Base-by-base conservation (phyloP, 2,888 invertebrate genomes). In the Byasa hedistus region DNA sequence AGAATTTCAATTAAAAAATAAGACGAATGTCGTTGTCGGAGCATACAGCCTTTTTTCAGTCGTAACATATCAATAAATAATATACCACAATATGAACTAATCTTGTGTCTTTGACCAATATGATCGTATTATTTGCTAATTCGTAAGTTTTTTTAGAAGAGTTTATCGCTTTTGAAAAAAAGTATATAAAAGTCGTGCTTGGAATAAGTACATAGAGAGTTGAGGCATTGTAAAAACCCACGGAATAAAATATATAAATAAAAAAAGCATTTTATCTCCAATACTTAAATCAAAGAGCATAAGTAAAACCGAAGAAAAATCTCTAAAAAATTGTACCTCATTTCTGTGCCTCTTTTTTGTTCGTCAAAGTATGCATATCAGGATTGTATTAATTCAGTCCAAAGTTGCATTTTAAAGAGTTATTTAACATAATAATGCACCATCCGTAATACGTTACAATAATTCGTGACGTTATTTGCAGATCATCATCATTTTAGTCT, bases 401-500 rank as follows among this genome's bases (percentile, higher is more conserved):
- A 22, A 61, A 36, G 22, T 48, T 15, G 4, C 48, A 27, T 48
- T 62, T 57, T 63, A 23, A 36, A 24, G 36, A 39, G 51, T 54
- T 15, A 54, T 54, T 54, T 22, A 54, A n/a, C 22, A 22, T 54
- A 54, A 51, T 51, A 51, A 48, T 65, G 32, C 32, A 39, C 21
- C 44, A 36, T 21, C 55, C 5, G 32, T 60, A 60, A 57, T 61
- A 39, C 52, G 17, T 57, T 57, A 61, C 52, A 39, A 66, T 61
- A 65, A 61, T 65, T 52, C 52, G 52, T 52, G 61, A 23, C 54
- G 57, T 52, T 61, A 66, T 65, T 65, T 27, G 57, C 12, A 57
- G 24, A 61, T 65, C 57, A 66, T 66, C 61, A 57, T 66, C 61
- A 65, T 65, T 65, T 61, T 61, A 61, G 52, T 57, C 65, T 66